Evolutionary conservation across 92 coral and sea anemone species (phyloP), one percentile per base, ranked within the genome.

Genomic region (Blastomussa wellsi): DNA sequence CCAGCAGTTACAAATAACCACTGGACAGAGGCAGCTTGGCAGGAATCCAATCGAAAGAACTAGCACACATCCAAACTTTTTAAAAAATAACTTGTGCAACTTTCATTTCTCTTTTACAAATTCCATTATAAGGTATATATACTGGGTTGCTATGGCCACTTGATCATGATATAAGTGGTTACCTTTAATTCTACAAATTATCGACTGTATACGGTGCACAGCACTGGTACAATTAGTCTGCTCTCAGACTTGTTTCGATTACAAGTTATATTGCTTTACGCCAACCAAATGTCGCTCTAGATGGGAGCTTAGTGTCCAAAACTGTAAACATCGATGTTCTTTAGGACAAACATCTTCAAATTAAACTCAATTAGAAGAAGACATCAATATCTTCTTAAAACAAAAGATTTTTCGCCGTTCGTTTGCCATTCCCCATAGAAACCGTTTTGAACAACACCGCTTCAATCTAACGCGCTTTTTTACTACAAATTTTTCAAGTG

Each of bases 11-110:
- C 24, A 38, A 19, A n/a, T 12, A 70, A 15, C 13, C 7, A 55
- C 74, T 28, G 70, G 12, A 70, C 75, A 70, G 37, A 70, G 75
- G 13, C 28, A 37, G 12, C 44, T 70, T 35, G 28, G 44, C 48
- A 70, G 26, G 75, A 70, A 6, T 70, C 75, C 36, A 29, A 5
- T 44, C 79, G 24, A 47, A 19, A 19, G 16, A 42, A 66, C 26
- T 49, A n/a, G 52, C 65, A 57, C 12, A 17, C 13, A 35, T 31
- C 37, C 31, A 74, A 26, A 19, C 80, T 74, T 32, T 62, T 28
- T 74, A 36, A 42, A 83, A 83, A 83, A 83, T 83, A 83, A 74
- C 55, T 29, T 37, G 87, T 74, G 80, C 87, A 83, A 74, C 74
- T 83, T 83, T 83, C 59, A 83, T 83, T 83, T 74, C 74, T 41